A percentile compares a stretch with the other conserved stretches of the same genome.
Evolutionary conservation across 2,888 invertebrate species (phyloP).

Genomic region (Reticulitermes lucifugus): DNA sequence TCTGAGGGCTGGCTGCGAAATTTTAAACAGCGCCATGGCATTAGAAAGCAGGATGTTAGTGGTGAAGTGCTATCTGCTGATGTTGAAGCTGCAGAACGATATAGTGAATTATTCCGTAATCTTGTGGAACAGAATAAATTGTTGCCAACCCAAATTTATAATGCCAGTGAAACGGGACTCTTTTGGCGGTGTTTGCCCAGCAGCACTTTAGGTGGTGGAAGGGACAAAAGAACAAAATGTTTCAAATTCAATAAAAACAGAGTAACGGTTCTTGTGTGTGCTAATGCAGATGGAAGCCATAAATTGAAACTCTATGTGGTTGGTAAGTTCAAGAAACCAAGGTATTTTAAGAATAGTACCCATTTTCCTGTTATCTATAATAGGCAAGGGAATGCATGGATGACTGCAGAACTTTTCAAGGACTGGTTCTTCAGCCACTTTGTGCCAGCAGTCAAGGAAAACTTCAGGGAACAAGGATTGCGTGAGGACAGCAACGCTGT

Average conservation of each 20-base stretch:
- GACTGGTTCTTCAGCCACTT: neutral
- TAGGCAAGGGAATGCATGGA: neutral
- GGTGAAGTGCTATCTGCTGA: too few relatives aligned
- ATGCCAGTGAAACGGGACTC: neutral
- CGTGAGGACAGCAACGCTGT: neutral
- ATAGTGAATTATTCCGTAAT: neutral
- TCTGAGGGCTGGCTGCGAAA: too few relatives aligned
- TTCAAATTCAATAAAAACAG: neutral
- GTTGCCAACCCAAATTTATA: neutral
- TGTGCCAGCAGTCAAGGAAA: neutral
- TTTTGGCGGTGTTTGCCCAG: conserved; percentile 8
- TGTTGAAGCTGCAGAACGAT: conserved; percentile 1
- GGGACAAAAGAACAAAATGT: neutral
- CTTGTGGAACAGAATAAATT: neutral
- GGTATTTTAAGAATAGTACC: neutral
- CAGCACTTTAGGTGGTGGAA: neutral
- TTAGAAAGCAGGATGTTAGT: too few relatives aligned
- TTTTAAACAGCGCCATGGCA: too few relatives aligned
- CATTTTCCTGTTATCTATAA: neutral
- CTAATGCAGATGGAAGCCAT: neutral
- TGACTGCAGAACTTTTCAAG: neutral
- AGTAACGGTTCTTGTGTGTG: neutral
- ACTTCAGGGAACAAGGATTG: neutral
- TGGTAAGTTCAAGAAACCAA: neutral
- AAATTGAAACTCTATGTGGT: neutral